Evolutionary conservation across 2,888 invertebrate species (phyloP).

Genomic region (Patella ulyssiponensis): DNA sequence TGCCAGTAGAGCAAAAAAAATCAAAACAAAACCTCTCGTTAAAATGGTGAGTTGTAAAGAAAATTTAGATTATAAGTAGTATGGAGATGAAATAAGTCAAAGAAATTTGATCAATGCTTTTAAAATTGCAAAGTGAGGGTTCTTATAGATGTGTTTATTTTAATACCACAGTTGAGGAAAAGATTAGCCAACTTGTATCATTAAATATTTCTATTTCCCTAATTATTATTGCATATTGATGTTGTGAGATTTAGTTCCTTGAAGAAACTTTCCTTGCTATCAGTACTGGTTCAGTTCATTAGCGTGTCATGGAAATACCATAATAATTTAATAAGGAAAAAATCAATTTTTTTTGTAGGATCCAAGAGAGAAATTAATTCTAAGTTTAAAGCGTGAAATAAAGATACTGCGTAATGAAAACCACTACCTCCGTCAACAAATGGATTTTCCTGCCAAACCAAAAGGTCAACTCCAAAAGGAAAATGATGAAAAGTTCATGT

Average conservation of each 20-base stretch:
- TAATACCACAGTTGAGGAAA: too few relatives aligned
- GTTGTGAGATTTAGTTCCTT: too few relatives aligned
- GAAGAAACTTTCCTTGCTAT: too few relatives aligned
- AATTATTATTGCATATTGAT: too few relatives aligned
- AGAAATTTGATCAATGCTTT: not conserved
- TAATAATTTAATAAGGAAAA: too few relatives aligned
- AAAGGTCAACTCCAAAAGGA: slow-evolving; percentile 66
- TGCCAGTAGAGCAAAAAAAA: slow-evolving; percentile 92
- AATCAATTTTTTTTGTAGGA: slow-evolving; percentile 76
- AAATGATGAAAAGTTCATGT: slow-evolving; percentile 65
- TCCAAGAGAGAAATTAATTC: slow-evolving; percentile 90
- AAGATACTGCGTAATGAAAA: slow-evolving; percentile 89
- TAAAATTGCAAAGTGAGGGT: too few relatives aligned
- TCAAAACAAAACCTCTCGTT: slow-evolving; percentile 88
- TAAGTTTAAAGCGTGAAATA: slow-evolving; percentile 90
- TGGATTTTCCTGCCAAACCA: slow-evolving; percentile 69
- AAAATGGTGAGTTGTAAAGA: slow-evolving; percentile 83
- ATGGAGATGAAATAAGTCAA: not conserved
- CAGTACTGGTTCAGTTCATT: too few relatives aligned
- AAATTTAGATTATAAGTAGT: not conserved
- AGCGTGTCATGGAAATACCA: too few relatives aligned
- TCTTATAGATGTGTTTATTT: too few relatives aligned
- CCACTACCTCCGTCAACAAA: slow-evolving; percentile 82
- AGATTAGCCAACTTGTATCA: too few relatives aligned
- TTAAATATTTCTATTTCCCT: too few relatives aligned